These are phyloP conservation scores for Caenorhabditis virilis DNA, from an alignment of 2,888 invertebrate genomes.

Conservation along the genomic window DNA sequence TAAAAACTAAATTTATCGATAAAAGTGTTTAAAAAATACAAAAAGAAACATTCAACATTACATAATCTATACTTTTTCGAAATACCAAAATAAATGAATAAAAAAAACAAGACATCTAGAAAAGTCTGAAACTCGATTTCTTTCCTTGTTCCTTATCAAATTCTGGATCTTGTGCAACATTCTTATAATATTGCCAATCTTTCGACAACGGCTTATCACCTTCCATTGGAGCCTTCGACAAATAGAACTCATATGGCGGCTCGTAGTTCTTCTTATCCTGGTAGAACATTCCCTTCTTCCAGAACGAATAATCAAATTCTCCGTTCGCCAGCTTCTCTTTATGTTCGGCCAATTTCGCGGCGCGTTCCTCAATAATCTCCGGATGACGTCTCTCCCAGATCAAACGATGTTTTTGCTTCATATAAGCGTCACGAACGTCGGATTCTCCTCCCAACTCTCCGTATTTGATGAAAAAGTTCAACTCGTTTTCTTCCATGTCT, in stretches of 20 bases:
- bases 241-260: slow-evolving; percentile 61
- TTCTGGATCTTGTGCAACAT: slow-evolving; percentile 63
- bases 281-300: slow-evolving; percentile 67
- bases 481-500: slow-evolving; percentile 79
- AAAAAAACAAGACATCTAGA: slow-evolving; percentile 35
- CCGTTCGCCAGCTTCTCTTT: slow-evolving; percentile 58
- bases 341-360: slow-evolving; percentile 45
- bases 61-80: slow-evolving; percentile 31
- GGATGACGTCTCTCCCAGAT: slow-evolving; percentile 90
- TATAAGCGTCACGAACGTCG: slow-evolving; percentile 80
- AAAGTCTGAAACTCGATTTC: slow-evolving; percentile 53
- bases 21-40: too few species aligned
- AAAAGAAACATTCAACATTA: slow-evolving; percentile 3
- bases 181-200: slow-evolving; percentile 68
- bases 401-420: slow-evolving; percentile 96
- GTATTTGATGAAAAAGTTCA: slow-evolving; percentile 93
- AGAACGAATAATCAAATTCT: slow-evolving; percentile 65
- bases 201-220: slow-evolving; percentile 67
- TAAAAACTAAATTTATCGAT: too few species aligned
- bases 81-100: slow-evolving; percentile 9
- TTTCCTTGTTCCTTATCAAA: slow-evolving; percentile 67
- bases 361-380: slow-evolving; percentile 68
- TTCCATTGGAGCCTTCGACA: slow-evolving; percentile 60
- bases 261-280: slow-evolving; percentile 66
- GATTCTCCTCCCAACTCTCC: slow-evolving; percentile 85